These are phyloP conservation scores for Erinaceus europaeus DNA, from an alignment of 2,113 vertebrate genomes.

Conservation along the genomic window DNA sequence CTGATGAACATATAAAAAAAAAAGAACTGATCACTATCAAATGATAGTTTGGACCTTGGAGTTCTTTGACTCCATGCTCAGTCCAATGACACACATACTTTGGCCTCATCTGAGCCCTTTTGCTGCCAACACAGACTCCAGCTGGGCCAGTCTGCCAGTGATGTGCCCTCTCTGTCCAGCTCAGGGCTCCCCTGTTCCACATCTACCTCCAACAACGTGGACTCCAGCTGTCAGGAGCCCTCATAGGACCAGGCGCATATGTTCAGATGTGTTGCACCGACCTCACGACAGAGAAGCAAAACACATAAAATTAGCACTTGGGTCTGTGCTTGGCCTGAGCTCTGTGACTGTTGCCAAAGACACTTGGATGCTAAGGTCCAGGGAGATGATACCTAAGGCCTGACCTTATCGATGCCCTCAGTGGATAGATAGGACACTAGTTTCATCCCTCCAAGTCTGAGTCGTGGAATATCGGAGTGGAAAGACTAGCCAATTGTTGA, in stretches of 20 bases:
- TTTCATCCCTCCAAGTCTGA: neutral
- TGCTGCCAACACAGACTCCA: neutral
- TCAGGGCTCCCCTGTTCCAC: neutral
- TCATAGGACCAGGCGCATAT: too few species aligned
- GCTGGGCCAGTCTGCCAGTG: neutral
- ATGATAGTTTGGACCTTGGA: neutral
- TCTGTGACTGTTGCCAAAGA: neutral
- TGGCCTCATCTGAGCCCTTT: slow-evolving; percentile 30
- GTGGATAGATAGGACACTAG: too few species aligned
- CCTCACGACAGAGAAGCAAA: too few species aligned
- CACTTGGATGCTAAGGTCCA: neutral
- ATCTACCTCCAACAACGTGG: neutral
- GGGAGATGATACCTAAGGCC: neutral
- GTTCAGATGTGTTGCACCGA: too few species aligned
- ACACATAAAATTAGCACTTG: neutral
- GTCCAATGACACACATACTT: neutral
- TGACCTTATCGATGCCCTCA: neutral
- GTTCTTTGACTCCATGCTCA: neutral
- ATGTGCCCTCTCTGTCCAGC: neutral
- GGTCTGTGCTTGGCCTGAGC: neutral
- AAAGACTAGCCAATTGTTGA: neutral
- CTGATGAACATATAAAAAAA: slow-evolving; percentile 22
- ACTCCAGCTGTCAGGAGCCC: neutral
- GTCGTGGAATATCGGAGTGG: too few species aligned
- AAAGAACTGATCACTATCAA: slow-evolving; percentile 47